These are phyloP conservation scores for Dolomedes plantarius DNA, from an alignment of 2,888 invertebrate genomes.

Conservation along the genomic window DNA sequence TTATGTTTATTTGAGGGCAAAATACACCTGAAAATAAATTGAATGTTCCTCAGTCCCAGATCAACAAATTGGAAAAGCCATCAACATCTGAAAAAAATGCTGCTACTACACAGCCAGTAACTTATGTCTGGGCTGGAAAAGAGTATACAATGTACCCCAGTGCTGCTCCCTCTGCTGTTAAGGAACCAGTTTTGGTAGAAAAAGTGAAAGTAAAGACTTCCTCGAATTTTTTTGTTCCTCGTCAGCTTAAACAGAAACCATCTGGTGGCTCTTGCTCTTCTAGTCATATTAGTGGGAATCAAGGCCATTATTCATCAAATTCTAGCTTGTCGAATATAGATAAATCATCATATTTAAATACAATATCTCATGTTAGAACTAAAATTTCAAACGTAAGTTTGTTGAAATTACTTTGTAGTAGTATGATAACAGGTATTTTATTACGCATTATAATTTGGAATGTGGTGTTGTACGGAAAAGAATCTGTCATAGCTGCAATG, in stretches of 20 bases:
- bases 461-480: too few species aligned
- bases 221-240: constrained; percentile 34
- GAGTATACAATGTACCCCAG: constrained; percentile 55
- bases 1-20: too few species aligned
- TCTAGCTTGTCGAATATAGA: not conserved
- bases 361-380: constrained; percentile 46
- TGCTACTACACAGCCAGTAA: constrained; percentile 30
- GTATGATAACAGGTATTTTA: too few species aligned
- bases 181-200: not conserved
- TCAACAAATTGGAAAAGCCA: too few species aligned
- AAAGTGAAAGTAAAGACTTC: not conserved
- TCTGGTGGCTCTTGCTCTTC: not conserved
- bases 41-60: too few species aligned
- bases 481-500: too few species aligned
- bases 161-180: not conserved
- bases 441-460: too few species aligned
- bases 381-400: constrained; percentile 49
- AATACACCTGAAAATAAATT: too few species aligned
- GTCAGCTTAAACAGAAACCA: constrained; percentile 24
- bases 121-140: constrained; percentile 69
- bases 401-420: too few species aligned
- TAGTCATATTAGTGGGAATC: not conserved
- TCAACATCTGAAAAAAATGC: too few species aligned
- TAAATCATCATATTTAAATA: constrained; percentile 51
- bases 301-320: not conserved